Percentiles rank a stretch among this genome's conserved stretches.
These are phyloP conservation scores for Canis aureus DNA, from an alignment of 2,113 vertebrate species.

Conservation along the genomic window DNA sequence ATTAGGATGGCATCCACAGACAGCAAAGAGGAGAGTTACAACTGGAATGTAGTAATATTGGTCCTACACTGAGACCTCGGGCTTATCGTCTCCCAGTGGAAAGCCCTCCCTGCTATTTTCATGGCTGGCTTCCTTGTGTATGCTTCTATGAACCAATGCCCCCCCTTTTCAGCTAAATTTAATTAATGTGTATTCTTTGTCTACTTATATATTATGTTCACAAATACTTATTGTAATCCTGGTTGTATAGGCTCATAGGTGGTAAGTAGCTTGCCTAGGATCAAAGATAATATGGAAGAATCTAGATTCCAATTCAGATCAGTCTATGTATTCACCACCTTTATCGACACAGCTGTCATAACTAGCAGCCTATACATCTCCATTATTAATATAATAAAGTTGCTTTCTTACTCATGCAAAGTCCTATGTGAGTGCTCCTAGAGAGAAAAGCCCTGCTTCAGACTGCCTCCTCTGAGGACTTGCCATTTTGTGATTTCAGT, in stretches of 20 bases:
- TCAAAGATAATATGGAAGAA: background rate
- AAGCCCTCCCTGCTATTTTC: background rate
- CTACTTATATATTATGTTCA: background rate
- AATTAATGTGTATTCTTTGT: background rate
- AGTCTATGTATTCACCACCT: background rate
- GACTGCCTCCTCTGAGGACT: background rate
- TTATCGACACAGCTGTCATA: background rate
- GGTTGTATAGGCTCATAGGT: background rate
- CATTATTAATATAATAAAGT: background rate
- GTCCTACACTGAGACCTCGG: background rate
- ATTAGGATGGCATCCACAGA: background rate
- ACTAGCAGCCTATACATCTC: background rate
- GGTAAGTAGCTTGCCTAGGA: too few relatives aligned
- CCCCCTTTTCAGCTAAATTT: background rate
- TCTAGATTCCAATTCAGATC: background rate
- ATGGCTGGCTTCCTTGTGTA: background rate
- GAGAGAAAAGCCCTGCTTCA: background rate
- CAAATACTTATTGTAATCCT: background rate
- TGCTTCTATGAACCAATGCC: background rate
- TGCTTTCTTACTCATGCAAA: background rate
- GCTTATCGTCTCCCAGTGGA: accelerated
- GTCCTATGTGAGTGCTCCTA: background rate
- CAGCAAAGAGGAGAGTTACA: background rate
- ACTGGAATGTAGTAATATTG: accelerated
- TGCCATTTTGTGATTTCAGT: background rate